phyloP scores from a whole-genome alignment of 2,888 invertebrate species.

The Mongoloraphidia duomilia region DNA sequence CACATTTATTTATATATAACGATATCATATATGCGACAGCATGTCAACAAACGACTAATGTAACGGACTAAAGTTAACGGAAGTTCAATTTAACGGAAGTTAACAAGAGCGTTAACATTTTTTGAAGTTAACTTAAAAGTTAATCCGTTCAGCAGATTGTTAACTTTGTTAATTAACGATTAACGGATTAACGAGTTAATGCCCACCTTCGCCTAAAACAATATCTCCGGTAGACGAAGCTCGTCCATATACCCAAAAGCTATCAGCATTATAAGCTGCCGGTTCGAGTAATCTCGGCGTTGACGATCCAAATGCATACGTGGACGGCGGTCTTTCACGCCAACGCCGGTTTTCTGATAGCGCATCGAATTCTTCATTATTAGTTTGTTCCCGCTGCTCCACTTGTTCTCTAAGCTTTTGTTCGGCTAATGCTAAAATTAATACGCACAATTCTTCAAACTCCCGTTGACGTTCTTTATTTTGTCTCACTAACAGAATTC shows the following conservation, averaged over 20 bases:
- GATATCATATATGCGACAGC: too few relatives aligned
- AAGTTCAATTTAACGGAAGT: too few relatives aligned
- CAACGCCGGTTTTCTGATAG: conserved; percentile 65
- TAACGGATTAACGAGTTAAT: too few relatives aligned
- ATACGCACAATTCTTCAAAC: conserved; percentile 77
- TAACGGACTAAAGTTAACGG: too few relatives aligned
- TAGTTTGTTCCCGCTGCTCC: conserved; percentile 77
- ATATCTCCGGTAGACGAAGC: conserved; percentile 84
- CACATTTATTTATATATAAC: too few relatives aligned
- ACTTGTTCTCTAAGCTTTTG: conserved; percentile 75
- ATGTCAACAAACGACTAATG: too few relatives aligned
- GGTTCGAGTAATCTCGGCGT: conserved; percentile 78
- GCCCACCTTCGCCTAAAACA: conserved; percentile 43
- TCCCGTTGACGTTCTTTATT: conserved; percentile 80
- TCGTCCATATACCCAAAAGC: conserved; percentile 73
- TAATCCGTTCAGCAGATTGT: too few relatives aligned
- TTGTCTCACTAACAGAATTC: conserved; percentile 63
- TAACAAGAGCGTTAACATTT: too few relatives aligned
- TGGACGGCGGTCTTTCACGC: conserved; percentile 57
- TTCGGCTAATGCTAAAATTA: conserved; percentile 76
- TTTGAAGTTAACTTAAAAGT: too few relatives aligned
- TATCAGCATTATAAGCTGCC: conserved; percentile 60
- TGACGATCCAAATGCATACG: conserved; percentile 85
- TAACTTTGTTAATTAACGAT: too few relatives aligned
- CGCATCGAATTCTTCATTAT: conserved; percentile 76